Conservation (phyloP, 2,888 invertebrate species). For the Dichetophora obliterata region DNA sequence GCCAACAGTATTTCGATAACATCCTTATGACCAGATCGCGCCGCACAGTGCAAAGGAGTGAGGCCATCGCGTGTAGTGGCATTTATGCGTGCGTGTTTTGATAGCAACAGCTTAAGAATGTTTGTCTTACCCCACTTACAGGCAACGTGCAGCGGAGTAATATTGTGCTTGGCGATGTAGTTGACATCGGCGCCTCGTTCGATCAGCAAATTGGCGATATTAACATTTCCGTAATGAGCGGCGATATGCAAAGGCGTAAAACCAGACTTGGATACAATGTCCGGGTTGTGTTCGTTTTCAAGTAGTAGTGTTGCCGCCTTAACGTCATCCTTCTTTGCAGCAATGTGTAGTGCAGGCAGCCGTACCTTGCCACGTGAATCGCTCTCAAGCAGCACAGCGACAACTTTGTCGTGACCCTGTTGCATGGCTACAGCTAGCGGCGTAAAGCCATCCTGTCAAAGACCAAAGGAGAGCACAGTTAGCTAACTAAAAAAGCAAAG, state of each 20-base stretch:
- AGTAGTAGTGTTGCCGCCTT: constrained; percentile 93
- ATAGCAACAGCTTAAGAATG: constrained; percentile 90
- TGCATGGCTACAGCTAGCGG: constrained; percentile 99
- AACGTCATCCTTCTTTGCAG: constrained; percentile 98
- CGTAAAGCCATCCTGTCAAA: constrained; percentile 94
- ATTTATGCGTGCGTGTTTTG: constrained; percentile 91
- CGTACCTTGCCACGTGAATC: constrained; percentile 96
- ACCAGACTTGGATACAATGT: constrained; percentile 96
- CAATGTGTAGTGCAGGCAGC: constrained; percentile 96
- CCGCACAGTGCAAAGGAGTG: constrained; percentile 97
- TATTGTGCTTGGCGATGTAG: constrained; percentile 96
- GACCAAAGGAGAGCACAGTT: background rate
- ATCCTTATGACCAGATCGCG: constrained; percentile 94
- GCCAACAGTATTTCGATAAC: constrained; percentile 92
- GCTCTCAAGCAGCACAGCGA: constrained; percentile 94
- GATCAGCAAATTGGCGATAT: constrained; percentile 89
- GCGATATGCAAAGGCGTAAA: constrained; percentile 99
- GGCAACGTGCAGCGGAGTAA: constrained; percentile 98
- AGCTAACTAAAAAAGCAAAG: background rate
- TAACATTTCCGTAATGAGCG: constrained; percentile 97
- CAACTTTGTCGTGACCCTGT: constrained; percentile 97
- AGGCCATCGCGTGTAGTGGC: constrained; percentile 94
- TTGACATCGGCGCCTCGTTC: constrained; percentile 95
- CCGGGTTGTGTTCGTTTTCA: constrained; percentile 95
- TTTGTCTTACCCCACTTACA: constrained; percentile 98